Percentiles rank a stretch among this genome's conserved stretches.
phyloP scores from a whole-genome alignment of 2,113 vertebrate genomes.

The Petroica traversi region DNA sequence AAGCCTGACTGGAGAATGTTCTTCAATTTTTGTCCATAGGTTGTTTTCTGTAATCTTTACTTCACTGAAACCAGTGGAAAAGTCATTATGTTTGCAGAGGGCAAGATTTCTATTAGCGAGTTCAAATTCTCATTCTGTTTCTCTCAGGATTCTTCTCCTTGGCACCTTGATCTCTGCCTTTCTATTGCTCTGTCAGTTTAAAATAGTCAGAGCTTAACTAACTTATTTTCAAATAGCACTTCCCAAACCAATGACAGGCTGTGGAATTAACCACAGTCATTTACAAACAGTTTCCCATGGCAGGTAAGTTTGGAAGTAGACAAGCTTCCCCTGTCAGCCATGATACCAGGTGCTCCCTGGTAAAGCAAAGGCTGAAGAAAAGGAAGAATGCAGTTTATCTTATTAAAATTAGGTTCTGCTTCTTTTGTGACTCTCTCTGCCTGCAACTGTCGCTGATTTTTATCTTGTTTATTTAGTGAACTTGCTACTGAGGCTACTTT shows the following conservation, averaged over 20 bases:
- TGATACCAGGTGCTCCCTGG: background rate
- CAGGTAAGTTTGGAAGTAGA: background rate
- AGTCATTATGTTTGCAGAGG: background rate
- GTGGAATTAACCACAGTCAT: background rate
- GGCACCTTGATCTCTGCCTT: background rate
- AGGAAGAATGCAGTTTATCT: background rate
- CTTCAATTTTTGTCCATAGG: background rate
- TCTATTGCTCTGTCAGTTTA: background rate
- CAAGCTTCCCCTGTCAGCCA: background rate
- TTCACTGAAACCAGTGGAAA: conserved; percentile 12
- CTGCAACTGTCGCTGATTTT: background rate
- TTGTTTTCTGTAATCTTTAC: background rate
- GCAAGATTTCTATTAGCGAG: background rate
- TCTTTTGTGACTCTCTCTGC: background rate
- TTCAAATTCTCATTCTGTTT: background rate
- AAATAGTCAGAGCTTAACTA: background rate
- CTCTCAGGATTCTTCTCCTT: background rate
- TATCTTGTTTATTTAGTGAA: background rate
- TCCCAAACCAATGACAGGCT: background rate
- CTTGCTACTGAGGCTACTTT: background rate
- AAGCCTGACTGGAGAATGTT: background rate
- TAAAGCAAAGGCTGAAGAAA: conserved; percentile 6
- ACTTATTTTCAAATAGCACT: background rate
- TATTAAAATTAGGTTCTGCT: background rate
- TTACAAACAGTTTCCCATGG: background rate